A percentile compares a stretch with the other conserved stretches of the same genome.
Evolutionary conservation across 1,140 invertebrate genomes (phyloP).

Genomic region (Ceratoteleas bidentatus): DNA sequence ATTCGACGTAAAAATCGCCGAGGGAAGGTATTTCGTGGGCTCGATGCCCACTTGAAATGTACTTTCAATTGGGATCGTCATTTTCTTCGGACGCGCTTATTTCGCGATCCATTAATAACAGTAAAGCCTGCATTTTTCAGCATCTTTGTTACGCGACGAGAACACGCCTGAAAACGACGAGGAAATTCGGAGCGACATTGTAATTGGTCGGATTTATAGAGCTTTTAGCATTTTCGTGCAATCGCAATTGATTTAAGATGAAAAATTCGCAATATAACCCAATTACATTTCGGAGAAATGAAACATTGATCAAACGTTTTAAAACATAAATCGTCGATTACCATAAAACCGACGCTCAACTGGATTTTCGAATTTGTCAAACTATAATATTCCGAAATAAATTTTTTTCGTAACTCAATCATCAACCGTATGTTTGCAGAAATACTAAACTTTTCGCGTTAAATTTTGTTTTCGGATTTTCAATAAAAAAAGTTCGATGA

Average conservation of each 20-base stretch:
- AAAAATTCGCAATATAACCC: background rate
- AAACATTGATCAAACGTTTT: too few species aligned
- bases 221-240: background rate
- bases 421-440: too few species aligned
- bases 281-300: too few species aligned
- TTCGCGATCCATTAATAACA: constrained; percentile 47
- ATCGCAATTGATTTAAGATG: constrained; percentile 8
- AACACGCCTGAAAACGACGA: background rate
- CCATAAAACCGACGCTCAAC: too few species aligned
- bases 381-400: too few species aligned
- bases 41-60: constrained; percentile 46
- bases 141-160: constrained; percentile 4
- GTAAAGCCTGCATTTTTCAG: constrained; percentile 44
- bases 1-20: constrained; percentile 40
- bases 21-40: constrained; percentile 28
- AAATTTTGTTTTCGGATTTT: constrained; percentile 8
- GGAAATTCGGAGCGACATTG: constrained; percentile 12
- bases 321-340: too few species aligned
- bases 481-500: constrained; percentile 19
- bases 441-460: too few species aligned
- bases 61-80: constrained; percentile 39
- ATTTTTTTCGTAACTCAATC: too few species aligned
- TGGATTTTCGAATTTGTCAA: too few species aligned
- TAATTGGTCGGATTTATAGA: constrained; percentile 26
- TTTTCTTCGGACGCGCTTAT: constrained; percentile 26